These are phyloP conservation scores for Mesorhabditis sp. DNA, from an alignment of 2,888 invertebrate genomes.

Conservation along the genomic window DNA sequence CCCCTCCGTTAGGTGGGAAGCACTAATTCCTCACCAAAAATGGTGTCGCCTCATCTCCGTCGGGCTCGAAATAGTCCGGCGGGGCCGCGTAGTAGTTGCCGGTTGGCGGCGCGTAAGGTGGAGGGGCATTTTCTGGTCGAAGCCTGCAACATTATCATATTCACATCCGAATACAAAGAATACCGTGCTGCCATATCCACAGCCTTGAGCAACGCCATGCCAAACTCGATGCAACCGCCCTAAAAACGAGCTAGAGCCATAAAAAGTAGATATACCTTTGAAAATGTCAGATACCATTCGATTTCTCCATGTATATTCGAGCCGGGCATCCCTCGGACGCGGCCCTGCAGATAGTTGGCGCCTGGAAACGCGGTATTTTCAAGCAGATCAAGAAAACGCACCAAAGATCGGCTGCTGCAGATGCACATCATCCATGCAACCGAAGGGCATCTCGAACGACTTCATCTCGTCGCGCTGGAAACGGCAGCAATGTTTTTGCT, in stretches of 20 bases:
- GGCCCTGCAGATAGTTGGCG: constrained; percentile 84
- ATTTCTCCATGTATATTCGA: constrained; percentile 63
- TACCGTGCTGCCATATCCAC: constrained; percentile 64
- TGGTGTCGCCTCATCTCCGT: constrained; percentile 17
- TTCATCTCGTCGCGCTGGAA: constrained; percentile 23
- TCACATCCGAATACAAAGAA: background rate
- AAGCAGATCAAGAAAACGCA: constrained; percentile 9
- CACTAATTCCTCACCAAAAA: background rate
- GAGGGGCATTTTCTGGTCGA: constrained; percentile 48
- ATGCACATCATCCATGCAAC: constrained; percentile 73
- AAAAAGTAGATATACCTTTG: constrained; percentile 12
- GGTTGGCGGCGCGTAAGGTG: constrained; percentile 55
- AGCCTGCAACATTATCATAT: constrained; percentile 13
- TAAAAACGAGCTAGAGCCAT: constrained; percentile 65
- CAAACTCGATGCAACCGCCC: constrained; percentile 96
- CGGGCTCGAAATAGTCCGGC: constrained; percentile 41
- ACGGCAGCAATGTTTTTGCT: background rate
- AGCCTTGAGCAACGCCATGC: constrained; percentile 86
- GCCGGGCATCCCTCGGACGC: constrained; percentile 82
- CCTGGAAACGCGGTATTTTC: constrained; percentile 62
- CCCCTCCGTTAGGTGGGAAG: too few relatives aligned
- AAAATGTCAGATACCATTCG: constrained; percentile 33
- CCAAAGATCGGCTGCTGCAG: constrained; percentile 96
- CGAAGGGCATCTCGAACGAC: constrained; percentile 93
- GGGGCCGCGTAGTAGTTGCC: constrained; percentile 50